These are phyloP conservation scores for Rhinolophus sinicus DNA, from an alignment of 2,113 vertebrate species.

Conservation along the genomic window DNA sequence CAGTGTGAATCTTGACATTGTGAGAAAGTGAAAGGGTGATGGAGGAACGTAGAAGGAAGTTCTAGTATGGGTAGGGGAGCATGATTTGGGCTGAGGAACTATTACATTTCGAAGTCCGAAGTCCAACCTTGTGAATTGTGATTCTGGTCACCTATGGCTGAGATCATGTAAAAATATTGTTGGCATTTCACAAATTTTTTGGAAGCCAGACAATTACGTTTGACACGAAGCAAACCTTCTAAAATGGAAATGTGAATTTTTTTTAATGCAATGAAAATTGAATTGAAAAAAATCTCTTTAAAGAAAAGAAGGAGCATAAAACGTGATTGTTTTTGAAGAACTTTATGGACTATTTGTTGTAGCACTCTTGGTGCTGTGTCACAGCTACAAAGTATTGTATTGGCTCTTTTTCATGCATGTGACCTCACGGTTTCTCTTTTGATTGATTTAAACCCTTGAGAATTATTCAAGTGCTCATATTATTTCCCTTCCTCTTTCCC, in stretches of 20 bases:
- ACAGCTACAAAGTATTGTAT: neutral
- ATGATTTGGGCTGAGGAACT: neutral
- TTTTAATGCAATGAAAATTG: neutral
- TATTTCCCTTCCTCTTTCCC: neutral
- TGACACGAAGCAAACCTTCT: neutral
- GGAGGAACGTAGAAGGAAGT: neutral
- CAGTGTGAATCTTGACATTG: neutral
- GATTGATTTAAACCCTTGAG: slow-evolving; percentile 4
- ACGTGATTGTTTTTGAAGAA: slow-evolving; percentile 25
- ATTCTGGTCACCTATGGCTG: neutral
- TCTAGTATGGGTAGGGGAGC: neutral
- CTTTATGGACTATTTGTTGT: neutral
- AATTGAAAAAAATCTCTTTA: neutral
- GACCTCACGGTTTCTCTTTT: neutral
- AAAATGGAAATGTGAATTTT: neutral
- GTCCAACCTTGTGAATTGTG: neutral
- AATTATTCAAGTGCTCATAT: neutral
- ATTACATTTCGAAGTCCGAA: neutral
- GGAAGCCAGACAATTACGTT: neutral
- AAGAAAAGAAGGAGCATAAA: neutral
- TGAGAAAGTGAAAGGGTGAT: neutral
- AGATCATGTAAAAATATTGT: neutral
- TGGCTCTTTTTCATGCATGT: neutral
- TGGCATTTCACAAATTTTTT: neutral
- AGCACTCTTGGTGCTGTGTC: neutral